These are phyloP conservation scores for Eurystomus gularis DNA, from an alignment of 2,113 vertebrate genomes.

Conservation along the genomic window DNA sequence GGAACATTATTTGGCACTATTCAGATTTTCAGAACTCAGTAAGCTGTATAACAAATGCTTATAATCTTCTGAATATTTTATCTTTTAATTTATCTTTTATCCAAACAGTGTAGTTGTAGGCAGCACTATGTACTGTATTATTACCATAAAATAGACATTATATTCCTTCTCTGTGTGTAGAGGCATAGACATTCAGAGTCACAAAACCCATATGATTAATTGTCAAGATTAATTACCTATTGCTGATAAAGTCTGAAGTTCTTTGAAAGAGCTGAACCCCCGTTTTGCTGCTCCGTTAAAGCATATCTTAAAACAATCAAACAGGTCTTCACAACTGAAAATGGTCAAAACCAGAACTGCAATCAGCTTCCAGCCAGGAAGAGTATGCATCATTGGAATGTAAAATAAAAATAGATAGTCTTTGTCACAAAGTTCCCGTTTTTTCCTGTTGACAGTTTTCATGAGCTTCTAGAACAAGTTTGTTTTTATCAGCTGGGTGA, in stretches of 20 bases:
- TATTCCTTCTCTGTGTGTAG: not conserved
- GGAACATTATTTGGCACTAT: not conserved
- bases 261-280: not conserved
- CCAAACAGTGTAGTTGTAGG: not conserved
- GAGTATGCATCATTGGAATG: rapidly evolving
- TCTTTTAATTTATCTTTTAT: slow-evolving; percentile 17
- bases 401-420: not conserved
- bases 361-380: not conserved
- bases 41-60: not conserved
- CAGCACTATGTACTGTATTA: not conserved
- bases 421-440: not conserved
- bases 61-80: not conserved
- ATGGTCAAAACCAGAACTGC: not conserved
- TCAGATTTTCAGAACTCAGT: not conserved
- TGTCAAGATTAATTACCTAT: not conserved
- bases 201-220: not conserved
- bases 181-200: not conserved
- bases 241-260: not conserved
- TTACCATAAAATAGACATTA: not conserved
- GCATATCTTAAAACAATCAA: not conserved
- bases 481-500: not conserved
- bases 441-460: not conserved
- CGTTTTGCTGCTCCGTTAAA: not conserved
- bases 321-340: not conserved
- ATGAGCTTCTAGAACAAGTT: not conserved